Evolutionary conservation across 2,888 invertebrate genomes (phyloP).

Genomic region (Silvanus unidentatus): DNA sequence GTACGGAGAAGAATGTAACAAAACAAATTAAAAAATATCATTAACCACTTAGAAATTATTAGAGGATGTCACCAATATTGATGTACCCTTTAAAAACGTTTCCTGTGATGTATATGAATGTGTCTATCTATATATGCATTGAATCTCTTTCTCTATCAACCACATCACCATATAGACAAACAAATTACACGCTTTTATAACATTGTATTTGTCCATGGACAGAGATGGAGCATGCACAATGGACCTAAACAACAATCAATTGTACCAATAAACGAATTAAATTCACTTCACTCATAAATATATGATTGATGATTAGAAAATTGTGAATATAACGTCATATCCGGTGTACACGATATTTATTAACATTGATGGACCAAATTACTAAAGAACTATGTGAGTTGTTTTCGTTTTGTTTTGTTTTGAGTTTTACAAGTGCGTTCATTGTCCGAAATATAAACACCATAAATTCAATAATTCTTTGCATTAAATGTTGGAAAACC

Average conservation of each 20-base stretch:
- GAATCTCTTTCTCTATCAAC: background rate
- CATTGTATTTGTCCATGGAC: too few relatives aligned
- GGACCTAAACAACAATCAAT: slow-evolving; percentile 39
- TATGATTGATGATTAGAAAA: slow-evolving; percentile 49
- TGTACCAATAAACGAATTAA: slow-evolving; percentile 38
- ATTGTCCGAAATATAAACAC: too few relatives aligned
- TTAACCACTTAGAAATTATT: slow-evolving; percentile 6
- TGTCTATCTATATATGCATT: background rate
- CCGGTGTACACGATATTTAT: slow-evolving; percentile 31
- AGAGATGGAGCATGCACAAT: slow-evolving; percentile 24
- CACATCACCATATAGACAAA: background rate
- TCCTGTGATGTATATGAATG: slow-evolving; percentile 19
- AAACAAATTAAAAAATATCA: slow-evolving; percentile 4
- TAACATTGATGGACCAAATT: background rate
- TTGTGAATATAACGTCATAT: slow-evolving; percentile 44
- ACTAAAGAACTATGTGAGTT: too few relatives aligned
- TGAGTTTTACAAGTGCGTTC: too few relatives aligned
- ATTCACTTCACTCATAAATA: slow-evolving; percentile 46
- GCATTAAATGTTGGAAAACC: too few relatives aligned
- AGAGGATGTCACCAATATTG: slow-evolving; percentile 34
- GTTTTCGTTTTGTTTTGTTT: too few relatives aligned
- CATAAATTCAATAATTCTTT: too few relatives aligned
- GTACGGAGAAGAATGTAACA: background rate
- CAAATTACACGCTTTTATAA: background rate
- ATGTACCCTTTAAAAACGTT: slow-evolving; percentile 29